Conservation (phyloP, 2,113 vertebrate species). For the Tauraco erythrolophus region DNA sequence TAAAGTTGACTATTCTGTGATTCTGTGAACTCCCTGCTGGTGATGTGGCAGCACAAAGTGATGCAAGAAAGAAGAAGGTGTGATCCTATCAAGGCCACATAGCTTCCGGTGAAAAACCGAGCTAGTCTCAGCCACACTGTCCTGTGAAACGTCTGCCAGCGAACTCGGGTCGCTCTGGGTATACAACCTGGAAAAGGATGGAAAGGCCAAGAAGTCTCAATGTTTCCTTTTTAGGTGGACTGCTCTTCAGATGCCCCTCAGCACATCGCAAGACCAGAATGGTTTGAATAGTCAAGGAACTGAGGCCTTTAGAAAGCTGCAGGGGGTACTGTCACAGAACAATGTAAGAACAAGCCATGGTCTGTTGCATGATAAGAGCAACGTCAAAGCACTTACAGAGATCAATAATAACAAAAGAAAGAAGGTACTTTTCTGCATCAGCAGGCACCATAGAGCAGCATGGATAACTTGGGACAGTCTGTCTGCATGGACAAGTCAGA, state of each 20-base stretch:
- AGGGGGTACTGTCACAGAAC: not conserved
- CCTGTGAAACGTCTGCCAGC: not conserved
- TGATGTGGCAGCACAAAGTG: not conserved
- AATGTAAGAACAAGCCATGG: not conserved
- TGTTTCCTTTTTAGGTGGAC: not conserved
- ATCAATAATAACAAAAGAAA: not conserved
- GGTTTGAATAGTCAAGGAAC: not conserved
- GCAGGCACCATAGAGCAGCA: not conserved
- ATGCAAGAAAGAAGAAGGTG: not conserved
- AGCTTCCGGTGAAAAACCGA: not conserved
- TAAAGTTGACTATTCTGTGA: not conserved
- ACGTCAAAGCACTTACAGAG: not conserved
- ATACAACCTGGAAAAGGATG: not conserved
- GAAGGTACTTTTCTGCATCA: not conserved
- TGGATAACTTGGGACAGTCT: not conserved
- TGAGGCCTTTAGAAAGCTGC: not conserved
- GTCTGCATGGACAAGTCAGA: not conserved
- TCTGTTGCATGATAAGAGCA: not conserved
- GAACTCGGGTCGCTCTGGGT: not conserved
- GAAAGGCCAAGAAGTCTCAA: not conserved
- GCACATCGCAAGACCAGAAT: not conserved
- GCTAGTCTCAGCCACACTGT: not conserved
- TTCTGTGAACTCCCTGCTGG: not conserved
- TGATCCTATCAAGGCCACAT: not conserved
- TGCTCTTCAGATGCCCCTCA: not conserved